Evolutionary conservation across 2,888 invertebrate species (phyloP).

Genomic region (Thera britannica): DNA sequence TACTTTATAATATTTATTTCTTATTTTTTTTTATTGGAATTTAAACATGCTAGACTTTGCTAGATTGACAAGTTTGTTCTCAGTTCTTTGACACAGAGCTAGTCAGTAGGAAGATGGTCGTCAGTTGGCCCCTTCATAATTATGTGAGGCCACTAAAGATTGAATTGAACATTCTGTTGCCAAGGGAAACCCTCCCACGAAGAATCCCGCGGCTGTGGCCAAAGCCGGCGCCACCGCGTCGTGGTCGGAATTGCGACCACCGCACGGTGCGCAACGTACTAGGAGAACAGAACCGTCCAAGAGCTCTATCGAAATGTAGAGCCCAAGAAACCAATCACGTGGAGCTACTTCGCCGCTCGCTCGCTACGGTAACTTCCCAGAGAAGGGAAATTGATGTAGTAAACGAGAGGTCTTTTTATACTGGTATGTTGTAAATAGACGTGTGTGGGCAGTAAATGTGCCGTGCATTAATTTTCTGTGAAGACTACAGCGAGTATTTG

Average conservation of each 20-base stretch:
- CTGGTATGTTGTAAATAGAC: conserved; percentile 51
- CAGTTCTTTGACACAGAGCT: neutral
- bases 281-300: conserved; percentile 58
- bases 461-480: conserved; percentile 39
- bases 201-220: conserved; percentile 29
- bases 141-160: too few species aligned
- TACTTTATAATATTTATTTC: too few species aligned
- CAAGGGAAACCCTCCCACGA: conserved; percentile 15
- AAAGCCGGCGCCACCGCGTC: conserved; percentile 43
- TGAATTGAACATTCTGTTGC: conserved; percentile 2
- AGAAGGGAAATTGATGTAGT: conserved; percentile 2
- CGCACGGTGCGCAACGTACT: conserved; percentile 75
- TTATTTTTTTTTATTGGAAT: too few species aligned
- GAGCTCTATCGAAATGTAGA: conserved; percentile 35
- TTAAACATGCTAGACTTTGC: too few species aligned
- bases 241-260: conserved; percentile 54
- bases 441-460: conserved; percentile 38
- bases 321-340: conserved; percentile 5
- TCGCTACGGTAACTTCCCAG: neutral
- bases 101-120: neutral
- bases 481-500: conserved; percentile 25
- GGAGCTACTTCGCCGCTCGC: conserved; percentile 46
- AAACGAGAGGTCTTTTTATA: conserved; percentile 38
- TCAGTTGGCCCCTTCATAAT: neutral
- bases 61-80: too few species aligned